phyloP scores from a whole-genome alignment of 2,113 vertebrate genomes.

The Capricornis sumatraensis region DNA sequence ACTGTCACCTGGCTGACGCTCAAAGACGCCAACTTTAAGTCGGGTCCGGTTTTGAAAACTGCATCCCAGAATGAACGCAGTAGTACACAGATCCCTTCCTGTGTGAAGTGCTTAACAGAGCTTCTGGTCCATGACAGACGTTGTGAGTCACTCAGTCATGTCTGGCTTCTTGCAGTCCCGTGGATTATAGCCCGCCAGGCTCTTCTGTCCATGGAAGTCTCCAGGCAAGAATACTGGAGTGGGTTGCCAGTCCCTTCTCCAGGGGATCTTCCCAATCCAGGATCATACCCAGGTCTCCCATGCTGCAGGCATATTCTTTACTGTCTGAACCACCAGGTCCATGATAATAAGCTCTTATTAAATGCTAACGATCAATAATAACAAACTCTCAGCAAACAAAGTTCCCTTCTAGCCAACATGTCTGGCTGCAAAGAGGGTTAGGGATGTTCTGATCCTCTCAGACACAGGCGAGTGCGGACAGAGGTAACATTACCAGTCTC shows the following conservation, averaged over 20 bases:
- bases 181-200: neutral
- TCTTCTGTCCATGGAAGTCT: neutral
- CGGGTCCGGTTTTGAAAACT: neutral
- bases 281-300: neutral
- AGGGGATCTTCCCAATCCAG: neutral
- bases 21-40: neutral
- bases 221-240: neutral
- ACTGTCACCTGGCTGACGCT: neutral
- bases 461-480: neutral
- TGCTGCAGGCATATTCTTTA: neutral
- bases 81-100: neutral
- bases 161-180: neutral
- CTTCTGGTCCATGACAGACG: neutral
- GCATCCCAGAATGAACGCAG: neutral
- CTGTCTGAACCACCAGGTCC: neutral
- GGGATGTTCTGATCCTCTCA: neutral
- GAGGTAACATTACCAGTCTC: neutral
- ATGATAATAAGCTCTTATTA: neutral
- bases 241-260: neutral
- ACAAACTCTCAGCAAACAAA: neutral
- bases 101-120: neutral
- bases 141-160: neutral
- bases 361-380: neutral
- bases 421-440: neutral
- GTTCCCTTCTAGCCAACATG: neutral